Conservation (phyloP, 2,888 invertebrate genomes). For the Abscondita cerata region DNA sequence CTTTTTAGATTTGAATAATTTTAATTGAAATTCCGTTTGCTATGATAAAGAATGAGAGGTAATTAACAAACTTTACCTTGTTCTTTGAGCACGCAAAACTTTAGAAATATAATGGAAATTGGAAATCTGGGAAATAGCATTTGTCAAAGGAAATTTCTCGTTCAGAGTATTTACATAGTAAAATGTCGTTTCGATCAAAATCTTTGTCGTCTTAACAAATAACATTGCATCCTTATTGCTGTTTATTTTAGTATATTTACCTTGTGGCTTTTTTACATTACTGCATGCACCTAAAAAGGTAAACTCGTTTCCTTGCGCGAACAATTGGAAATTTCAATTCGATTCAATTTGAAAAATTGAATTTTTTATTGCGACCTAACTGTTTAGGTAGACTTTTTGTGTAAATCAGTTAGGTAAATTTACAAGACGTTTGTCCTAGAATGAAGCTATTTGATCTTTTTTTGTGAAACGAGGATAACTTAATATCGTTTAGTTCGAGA, state of each 20-base stretch:
- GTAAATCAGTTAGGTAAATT: slow-evolving; percentile 33
- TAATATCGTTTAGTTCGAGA: slow-evolving; percentile 45
- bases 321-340: slow-evolving; percentile 30
- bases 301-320: slow-evolving; percentile 37
- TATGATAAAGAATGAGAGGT: slow-evolving; percentile 28
- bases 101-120: slow-evolving; percentile 33
- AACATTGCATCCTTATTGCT: slow-evolving; percentile 46
- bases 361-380: too few relatives aligned
- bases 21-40: slow-evolving; percentile 31
- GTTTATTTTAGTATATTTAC: slow-evolving; percentile 44
- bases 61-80: slow-evolving; percentile 33
- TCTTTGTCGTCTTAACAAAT: slow-evolving; percentile 42
- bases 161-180: slow-evolving; percentile 39
- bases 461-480: slow-evolving; percentile 43
- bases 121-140: slow-evolving; percentile 32
- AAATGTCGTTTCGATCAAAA: slow-evolving; percentile 35
- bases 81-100: slow-evolving; percentile 22
- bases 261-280: slow-evolving; percentile 34
- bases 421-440: slow-evolving; percentile 7
- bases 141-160: slow-evolving; percentile 34
- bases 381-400: neutral
- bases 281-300: neutral
- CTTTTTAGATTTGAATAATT: slow-evolving; percentile 27
- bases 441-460: slow-evolving; percentile 21
- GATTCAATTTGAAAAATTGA: neutral